Evolutionary conservation across 2,797 vertebrate genomes (phyloP).

Genomic region (Poecile montanus): DNA sequence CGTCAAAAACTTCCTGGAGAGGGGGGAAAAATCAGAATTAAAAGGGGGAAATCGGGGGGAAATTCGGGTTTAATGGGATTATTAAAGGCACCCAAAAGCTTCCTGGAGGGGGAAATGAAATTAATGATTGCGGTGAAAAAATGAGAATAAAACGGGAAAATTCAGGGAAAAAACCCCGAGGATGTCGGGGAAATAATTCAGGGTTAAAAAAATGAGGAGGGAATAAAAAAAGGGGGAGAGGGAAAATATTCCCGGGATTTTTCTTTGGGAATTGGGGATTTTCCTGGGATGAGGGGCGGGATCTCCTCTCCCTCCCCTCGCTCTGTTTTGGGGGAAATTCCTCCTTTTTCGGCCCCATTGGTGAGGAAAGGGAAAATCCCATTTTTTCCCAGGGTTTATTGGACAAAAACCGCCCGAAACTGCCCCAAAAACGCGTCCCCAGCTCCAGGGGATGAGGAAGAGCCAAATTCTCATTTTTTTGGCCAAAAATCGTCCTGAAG

Average conservation of each 20-base stretch:
- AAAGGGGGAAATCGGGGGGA: not conserved
- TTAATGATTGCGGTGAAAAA: not conserved
- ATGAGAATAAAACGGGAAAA: not conserved
- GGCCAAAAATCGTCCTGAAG: not conserved
- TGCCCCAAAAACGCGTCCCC: not conserved
- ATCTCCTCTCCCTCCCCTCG: too few relatives aligned
- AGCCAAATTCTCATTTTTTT: accelerated
- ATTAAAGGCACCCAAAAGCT: not conserved
- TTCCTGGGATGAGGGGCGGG: not conserved
- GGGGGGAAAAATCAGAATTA: not conserved
- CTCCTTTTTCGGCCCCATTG: not conserved
- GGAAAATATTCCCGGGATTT: constrained; percentile 41
- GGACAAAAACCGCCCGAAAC: not conserved
- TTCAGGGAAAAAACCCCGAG: not conserved
- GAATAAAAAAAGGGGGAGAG: constrained; percentile 9
- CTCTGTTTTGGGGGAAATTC: not conserved
- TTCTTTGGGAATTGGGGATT: not conserved
- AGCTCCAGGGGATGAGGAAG: not conserved
- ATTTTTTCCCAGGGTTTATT: not conserved
- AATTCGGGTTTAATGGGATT: not conserved
- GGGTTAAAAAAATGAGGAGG: not conserved
- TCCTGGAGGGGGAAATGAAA: not conserved
- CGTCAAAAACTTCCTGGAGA: accelerated
- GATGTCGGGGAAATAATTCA: not conserved
- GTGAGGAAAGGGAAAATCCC: not conserved